Evolutionary conservation across 1,140 invertebrate genomes (phyloP), one percentile per base, ranked within the genome.

Genomic region (Eriocheir sinensis): DNA sequence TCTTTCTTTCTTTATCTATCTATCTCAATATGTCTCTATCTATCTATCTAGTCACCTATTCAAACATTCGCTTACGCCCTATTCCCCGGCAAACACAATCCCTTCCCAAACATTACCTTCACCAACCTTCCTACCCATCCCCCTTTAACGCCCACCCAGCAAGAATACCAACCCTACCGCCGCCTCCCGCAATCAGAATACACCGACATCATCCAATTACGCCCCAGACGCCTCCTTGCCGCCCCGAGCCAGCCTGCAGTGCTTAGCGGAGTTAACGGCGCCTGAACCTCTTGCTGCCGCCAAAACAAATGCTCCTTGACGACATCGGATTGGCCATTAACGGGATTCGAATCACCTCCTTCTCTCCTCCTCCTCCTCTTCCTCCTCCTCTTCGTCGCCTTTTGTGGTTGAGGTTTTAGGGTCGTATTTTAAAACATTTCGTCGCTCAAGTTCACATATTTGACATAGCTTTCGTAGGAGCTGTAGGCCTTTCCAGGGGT

Each of bases 131-230:
- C 60, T 72, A n/a, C n/a, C n/a, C n/a, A n/a, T n/a, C n/a, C n/a
- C n/a, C n/a, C n/a, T n/a, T n/a, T n/a, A n/a, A n/a, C n/a, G n/a
- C n/a, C n/a, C n/a, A n/a, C n/a, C n/a, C n/a, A n/a, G n/a, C n/a
- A n/a, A n/a, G 60, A 72, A 72, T 72, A n/a, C 60, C n/a, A 72
- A 72, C n/a, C 60, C 60, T 72, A 72, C 60, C 60, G 27, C n/a
- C n/a, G n/a, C 60, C 60, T 72, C n/a, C n/a, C n/a, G 60, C n/a
- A 72, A 72, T 72, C n/a, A n/a, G 60, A 72, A 72, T 72, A 72
- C 27, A 72, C 60, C 21, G 6, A 72, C 60, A 72, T 72, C n/a
- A 72, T 72, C 60, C 60, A 72, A 72, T 72, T 72, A 72, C 60
- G 27, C 60, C 60, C 60, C 21, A n/a, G 60, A 72, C 27, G 60